Percentiles rank a stretch among this genome's conserved stretches.
These are phyloP conservation scores for Sparidentex hasta DNA, from an alignment of 2,797 vertebrate species.

Conservation along the genomic window DNA sequence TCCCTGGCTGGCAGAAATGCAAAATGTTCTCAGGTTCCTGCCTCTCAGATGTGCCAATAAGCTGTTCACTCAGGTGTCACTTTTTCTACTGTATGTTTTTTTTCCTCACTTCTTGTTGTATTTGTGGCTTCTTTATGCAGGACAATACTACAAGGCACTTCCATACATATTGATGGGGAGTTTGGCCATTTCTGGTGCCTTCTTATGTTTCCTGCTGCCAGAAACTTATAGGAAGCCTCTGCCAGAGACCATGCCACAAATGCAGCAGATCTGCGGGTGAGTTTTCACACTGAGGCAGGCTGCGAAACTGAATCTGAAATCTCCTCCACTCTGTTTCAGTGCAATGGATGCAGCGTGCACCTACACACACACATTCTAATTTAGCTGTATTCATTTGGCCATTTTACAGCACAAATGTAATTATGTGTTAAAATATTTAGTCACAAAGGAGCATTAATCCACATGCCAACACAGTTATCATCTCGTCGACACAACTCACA, in stretches of 20 bases:
- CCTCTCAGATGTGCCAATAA: too few relatives aligned
- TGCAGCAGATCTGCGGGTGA: slow-evolving; percentile 88
- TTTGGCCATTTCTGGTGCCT: slow-evolving; percentile 86
- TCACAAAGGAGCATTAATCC: too few relatives aligned
- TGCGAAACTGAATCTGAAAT: not conserved
- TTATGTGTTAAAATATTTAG: too few relatives aligned
- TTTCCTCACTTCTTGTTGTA: not conserved
- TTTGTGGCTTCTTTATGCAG: slow-evolving; percentile 66
- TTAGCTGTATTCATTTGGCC: too few relatives aligned
- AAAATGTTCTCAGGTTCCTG: too few relatives aligned
- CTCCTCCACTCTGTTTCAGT: not conserved
- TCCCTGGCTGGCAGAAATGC: too few relatives aligned
- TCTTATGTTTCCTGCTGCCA: slow-evolving; percentile 89
- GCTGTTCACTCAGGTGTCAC: too few relatives aligned
- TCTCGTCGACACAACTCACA: too few relatives aligned
- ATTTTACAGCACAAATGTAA: too few relatives aligned
- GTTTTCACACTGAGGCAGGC: slow-evolving; percentile 6
- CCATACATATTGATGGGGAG: slow-evolving; percentile 93
- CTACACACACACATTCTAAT: too few relatives aligned
- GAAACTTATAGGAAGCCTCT: slow-evolving; percentile 87
- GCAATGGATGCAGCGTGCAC: too few relatives aligned
- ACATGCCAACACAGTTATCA: too few relatives aligned
- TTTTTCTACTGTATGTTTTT: not conserved
- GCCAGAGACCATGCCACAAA: slow-evolving; percentile 90
- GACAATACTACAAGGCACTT: slow-evolving; percentile 87